Base-by-base conservation (phyloP, 2,888 invertebrate genomes). In the Stenchaetothrips biformis region DNA sequence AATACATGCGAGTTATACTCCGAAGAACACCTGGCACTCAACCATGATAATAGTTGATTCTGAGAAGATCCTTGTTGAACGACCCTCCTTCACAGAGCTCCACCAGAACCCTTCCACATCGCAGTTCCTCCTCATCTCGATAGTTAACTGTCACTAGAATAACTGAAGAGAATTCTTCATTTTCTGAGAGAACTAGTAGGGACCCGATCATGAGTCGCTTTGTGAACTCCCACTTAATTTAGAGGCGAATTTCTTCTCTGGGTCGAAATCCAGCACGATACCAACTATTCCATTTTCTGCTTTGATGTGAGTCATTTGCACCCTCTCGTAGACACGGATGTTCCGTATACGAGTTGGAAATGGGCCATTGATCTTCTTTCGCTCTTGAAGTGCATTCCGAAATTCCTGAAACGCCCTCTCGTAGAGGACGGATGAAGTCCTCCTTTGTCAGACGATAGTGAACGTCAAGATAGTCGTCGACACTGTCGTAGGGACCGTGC, bases 21-120 rank as follows among this genome's bases (percentile, higher is more conserved):
- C 95, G 85, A 95, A 95, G 86, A 92, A 96, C 0, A 93, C 91
- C 79, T 91, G 91, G 80, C 93, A 92, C 85, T 95, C 94, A 3
- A 93, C 89, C 93, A 95, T 93, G 0, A 90, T 84, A n/a, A 82
- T 90, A 90, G 0, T 86, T 82, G 81, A 87, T 85, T 0, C 86
- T 85, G 47, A 84, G 83, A 80, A 87, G 86, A 78, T 87, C 85
- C 37, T 84, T 83, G 1, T 85, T 84, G 47, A 86, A 84, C 81
- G 87, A 86, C 62, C 84, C 84, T 62, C 86, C 86, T 27, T 85
- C 84, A 79, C 87, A 83, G 86, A 78, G 67, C 48, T 81, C 79
- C 9, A 83, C 81, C 53, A 82, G 77, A 53, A 83, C 79, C 48
- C 80, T 80, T 21, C 86, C 78, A 85, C 87, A 84, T 88, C 86